phyloP scores from a whole-genome alignment of 2,797 vertebrate species.

The Staurois parvus region DNA sequence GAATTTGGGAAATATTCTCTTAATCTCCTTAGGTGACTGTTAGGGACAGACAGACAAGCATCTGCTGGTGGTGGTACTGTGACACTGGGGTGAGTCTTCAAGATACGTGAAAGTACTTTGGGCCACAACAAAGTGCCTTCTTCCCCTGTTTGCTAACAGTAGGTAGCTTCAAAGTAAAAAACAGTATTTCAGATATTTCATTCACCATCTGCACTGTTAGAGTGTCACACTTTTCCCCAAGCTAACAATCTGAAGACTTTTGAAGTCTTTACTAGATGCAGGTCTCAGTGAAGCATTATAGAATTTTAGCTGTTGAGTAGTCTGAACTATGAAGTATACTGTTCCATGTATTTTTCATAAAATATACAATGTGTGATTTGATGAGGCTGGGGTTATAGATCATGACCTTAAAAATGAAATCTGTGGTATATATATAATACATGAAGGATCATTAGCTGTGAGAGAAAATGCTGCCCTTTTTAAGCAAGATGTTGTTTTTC shows the following conservation, averaged over 20 bases:
- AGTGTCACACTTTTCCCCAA: constrained; percentile 13
- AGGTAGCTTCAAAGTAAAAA: too few relatives aligned
- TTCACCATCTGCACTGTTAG: constrained; percentile 13
- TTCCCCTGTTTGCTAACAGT: too few relatives aligned
- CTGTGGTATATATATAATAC: neutral
- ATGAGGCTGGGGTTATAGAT: constrained; percentile 62
- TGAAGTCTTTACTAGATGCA: constrained; percentile 67
- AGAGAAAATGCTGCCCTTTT: constrained; percentile 11
- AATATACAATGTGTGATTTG: constrained; percentile 66
- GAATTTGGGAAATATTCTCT: too few relatives aligned
- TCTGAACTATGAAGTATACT: constrained; percentile 68
- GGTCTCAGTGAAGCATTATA: constrained; percentile 62
- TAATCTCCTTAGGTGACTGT: too few relatives aligned
- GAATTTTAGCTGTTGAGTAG: constrained; percentile 35
- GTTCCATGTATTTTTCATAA: constrained; percentile 70
- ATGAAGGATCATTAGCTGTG: neutral
- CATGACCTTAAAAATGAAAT: neutral
- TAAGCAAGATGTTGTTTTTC: constrained; percentile 18
- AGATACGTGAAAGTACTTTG: too few relatives aligned
- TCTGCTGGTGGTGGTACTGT: too few relatives aligned
- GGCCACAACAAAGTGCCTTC: too few relatives aligned
- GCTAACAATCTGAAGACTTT: constrained; percentile 58
- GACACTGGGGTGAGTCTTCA: too few relatives aligned
- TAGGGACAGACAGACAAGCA: too few relatives aligned
- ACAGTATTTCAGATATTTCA: neutral